phyloP scores from a whole-genome alignment of 2,888 invertebrate species.

The Zele albiditarsus region DNA sequence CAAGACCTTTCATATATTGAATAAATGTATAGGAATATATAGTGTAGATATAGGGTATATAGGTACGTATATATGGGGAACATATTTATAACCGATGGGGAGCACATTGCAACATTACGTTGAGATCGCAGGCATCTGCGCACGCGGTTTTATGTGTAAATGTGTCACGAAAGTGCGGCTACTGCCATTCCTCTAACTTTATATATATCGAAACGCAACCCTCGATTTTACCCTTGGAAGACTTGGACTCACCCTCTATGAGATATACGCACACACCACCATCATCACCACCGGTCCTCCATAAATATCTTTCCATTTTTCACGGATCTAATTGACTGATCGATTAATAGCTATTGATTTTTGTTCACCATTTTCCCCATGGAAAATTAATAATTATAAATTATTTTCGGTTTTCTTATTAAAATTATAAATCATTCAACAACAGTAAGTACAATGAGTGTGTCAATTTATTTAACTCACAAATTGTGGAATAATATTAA shows the following conservation, averaged over 20 bases:
- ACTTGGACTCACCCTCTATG: not conserved
- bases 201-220: not conserved
- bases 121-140: constrained; percentile 4
- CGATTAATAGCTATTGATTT: not conserved
- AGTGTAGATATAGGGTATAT: not conserved
- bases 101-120: not conserved
- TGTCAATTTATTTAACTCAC: no score
- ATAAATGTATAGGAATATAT: not conserved
- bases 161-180: not conserved
- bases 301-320: constrained; percentile 1
- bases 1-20: not conserved
- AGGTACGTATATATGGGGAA: not conserved
- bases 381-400: no score
- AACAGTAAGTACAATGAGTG: no score
- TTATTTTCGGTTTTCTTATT: no score
- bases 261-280: not conserved
- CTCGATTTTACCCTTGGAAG: constrained; percentile 7
- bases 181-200: not conserved
- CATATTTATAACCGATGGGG: constrained; percentile 5
- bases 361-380: no score
- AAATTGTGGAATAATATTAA: no score
- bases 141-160: constrained; percentile 7
- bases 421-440: no score
- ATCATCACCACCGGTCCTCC: not conserved
- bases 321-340: not conserved